Base-by-base conservation (phyloP, 2,888 invertebrate species). In the Ectemnius continuus region DNA sequence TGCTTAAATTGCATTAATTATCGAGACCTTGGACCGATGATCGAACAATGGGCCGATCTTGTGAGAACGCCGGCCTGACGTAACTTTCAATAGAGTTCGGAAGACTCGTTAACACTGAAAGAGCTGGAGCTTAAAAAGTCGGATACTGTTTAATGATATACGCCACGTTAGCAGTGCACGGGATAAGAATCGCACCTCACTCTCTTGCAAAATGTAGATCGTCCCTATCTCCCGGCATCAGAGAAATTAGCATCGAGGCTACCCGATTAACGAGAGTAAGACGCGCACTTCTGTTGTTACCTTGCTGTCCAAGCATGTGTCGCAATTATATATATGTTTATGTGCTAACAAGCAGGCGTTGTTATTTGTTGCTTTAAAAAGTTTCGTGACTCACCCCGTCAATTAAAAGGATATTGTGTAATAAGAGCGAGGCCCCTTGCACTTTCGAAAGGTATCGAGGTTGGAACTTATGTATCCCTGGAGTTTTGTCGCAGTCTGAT, bases 361-460 rank as follows among this genome's bases (percentile, higher is more conserved):
- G 60, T 56, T 78, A 75, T 5, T 71, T 71, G 66, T 63, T 75
- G 79, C 75, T 81, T 80, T 69, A 75, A 81, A 80, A 81, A 77
- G 62, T 63, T 52, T 61, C 62, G 16, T 68, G 75, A 81, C 81
- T 81, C 75, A 79, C 81, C 79, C 36, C 60, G 56, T 52, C 61
- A 72, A 70, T 81, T 76, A 76, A 82, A 76, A 65, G 26, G 61
- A 45, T 52, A 67, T 80, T 80, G 82, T 14, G 71, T 59, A 77
- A 81, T 36, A 45, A 70, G 70, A 56, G 65, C 46, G 77, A 70
- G 67, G 68, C 13, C 68, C 61, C 59, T 46, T 70, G 74, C 69
- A 73, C 80, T 81, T 81, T 74, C 71, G 62, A 79, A 77, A 73
- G 18, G 61, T 64, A 70, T 62, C 81, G 79, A 81, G 79, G 79